Evolutionary conservation across 2,113 vertebrate species (phyloP), one percentile per base, ranked within the genome.

Genomic region (Oncorhynchus keta): DNA sequence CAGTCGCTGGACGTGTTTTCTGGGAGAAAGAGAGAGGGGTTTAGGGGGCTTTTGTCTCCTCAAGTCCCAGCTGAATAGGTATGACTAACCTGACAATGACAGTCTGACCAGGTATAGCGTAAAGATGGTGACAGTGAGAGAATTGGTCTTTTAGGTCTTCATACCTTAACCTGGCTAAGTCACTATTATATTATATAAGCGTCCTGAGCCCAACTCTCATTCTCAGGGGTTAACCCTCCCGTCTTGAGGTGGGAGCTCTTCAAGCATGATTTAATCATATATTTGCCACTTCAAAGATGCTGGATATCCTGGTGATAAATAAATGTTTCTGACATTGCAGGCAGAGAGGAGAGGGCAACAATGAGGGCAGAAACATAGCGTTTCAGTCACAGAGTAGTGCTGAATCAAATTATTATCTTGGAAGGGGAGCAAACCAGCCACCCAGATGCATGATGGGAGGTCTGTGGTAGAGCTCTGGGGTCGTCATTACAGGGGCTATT

Each of bases 391-490:
- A 20, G 76, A 81, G 66, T 57, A 72, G 49, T 16, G 18, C 66
- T 39, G 66, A 68, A 68, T 35, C 55, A 74, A 75, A 76, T 71
- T 1, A 74, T 78, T 76, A 74, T 77, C 75, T 79, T 76, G 71
- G 30, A 61, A 61, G 59, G 5, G 59, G 59, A 61, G 59, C 4
- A 9, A 61, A 8, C 59, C 20, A 14, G 20, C 59, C n/a, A 14
- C 59, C 62, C 30, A 70, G 39, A 69, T 67, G 72, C 55, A 68
- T 39, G 72, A 14, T 11, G 59, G 59, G 68, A 72, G 69, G 69
- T 70, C 20, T 74, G 66, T 14, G 4, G 14, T 9, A 68, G 45
- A 11, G 48, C 16, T 49, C 77, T 75, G 61, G 48, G 79, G 77
- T 80, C 69, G 39, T 76, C 45, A 39, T 81, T 79, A 70, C 66